Percentiles rank a stretch among this genome's conserved stretches.
Evolutionary conservation across 2,797 vertebrate genomes (phyloP).

Genomic region (Brotula barbata): DNA sequence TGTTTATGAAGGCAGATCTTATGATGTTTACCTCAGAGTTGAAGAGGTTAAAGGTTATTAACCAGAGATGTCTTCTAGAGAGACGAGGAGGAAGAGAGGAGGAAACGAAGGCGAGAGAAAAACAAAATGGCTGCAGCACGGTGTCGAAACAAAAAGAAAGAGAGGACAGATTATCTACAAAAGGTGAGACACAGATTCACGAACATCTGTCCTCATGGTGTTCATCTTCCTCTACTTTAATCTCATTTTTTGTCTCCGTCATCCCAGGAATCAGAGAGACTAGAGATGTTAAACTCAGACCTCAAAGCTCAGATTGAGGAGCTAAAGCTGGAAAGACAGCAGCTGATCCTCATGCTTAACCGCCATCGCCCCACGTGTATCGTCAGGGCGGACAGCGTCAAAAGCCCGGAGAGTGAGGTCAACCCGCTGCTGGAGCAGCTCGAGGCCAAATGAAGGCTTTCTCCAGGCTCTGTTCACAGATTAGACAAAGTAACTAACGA

Average conservation of each 20-base stretch:
- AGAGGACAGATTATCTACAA: constrained; percentile 95
- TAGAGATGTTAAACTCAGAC: constrained; percentile 95
- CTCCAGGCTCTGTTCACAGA: constrained; percentile 59
- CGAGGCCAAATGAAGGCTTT: constrained; percentile 82
- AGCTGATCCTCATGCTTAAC: constrained; percentile 95
- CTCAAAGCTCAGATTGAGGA: constrained; percentile 96
- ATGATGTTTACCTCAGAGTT: too few species aligned
- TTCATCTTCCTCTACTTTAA: background rate
- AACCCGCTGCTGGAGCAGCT: constrained; percentile 90
- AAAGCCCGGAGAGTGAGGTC: constrained; percentile 87
- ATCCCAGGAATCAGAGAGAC: constrained; percentile 89
- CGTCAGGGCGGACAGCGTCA: constrained; percentile 91
- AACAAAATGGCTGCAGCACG: constrained; percentile 97
- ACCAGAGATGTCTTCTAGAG: constrained; percentile 71
- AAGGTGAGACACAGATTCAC: constrained; percentile 77
- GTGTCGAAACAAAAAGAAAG: constrained; percentile 99
- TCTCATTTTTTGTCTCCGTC: background rate
- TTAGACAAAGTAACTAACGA: constrained; percentile 61
- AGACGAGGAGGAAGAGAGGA: constrained; percentile 92
- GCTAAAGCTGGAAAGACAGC: constrained; percentile 93
- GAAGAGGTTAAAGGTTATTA: constrained; percentile 9
- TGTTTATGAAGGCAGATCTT: too few species aligned
- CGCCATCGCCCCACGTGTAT: constrained; percentile 96
- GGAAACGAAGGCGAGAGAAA: constrained; percentile 95
- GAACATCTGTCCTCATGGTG: background rate